Conservation (phyloP, 2,113 vertebrate genomes). For the Neopipo cinnamomea region DNA sequence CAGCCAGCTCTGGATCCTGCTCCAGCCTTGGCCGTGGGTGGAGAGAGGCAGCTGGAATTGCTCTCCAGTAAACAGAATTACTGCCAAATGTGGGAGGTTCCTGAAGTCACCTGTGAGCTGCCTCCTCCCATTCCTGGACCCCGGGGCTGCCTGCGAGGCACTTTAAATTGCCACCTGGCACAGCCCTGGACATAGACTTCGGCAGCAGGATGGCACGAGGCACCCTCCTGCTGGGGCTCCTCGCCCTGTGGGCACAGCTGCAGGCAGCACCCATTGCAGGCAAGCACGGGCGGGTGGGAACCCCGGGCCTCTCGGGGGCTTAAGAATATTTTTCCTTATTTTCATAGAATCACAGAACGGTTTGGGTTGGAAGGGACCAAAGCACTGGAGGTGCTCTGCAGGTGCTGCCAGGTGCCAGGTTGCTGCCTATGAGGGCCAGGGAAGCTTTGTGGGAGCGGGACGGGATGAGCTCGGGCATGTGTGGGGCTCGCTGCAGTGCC, state of each 20-base stretch:
- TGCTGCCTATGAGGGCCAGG: background rate
- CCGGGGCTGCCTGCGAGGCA: background rate
- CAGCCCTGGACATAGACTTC: background rate
- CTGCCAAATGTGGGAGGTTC: slow-evolving; percentile 28
- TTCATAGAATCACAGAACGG: background rate
- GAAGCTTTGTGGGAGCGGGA: accelerated
- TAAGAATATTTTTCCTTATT: background rate
- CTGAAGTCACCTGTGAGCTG: background rate
- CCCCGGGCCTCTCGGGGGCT: background rate
- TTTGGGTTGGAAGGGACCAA: background rate
- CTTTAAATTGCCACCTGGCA: slow-evolving; percentile 7
- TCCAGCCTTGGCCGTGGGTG: background rate
- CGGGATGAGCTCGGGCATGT: accelerated
- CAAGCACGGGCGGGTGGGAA: background rate
- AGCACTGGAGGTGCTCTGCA: background rate
- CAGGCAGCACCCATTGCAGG: slow-evolving; percentile 26
- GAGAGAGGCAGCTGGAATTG: background rate
- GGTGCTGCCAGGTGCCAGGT: background rate
- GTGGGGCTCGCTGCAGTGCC: accelerated
- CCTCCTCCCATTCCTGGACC: slow-evolving; percentile 23
- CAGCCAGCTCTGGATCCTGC: background rate
- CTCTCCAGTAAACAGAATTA: background rate
- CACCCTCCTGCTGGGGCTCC: slow-evolving; percentile 27
- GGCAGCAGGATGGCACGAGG: background rate
- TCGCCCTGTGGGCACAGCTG: background rate